Base-by-base conservation (phyloP, 2,888 invertebrate genomes). In the Ornithoptera priamus region DNA sequence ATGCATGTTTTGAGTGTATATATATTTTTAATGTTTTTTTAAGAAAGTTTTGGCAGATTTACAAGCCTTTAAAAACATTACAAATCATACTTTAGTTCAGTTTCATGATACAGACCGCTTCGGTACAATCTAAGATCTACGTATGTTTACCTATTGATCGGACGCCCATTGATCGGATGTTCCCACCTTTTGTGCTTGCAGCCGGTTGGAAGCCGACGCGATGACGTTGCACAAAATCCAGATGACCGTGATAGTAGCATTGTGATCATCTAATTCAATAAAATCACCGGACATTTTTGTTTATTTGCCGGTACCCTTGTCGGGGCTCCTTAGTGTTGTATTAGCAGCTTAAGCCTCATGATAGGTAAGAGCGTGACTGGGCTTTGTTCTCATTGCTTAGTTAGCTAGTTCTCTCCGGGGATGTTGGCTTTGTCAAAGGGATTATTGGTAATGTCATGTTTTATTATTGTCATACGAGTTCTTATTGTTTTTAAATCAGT, bases 251-350 rank as follows among this genome's bases (percentile, higher is more conserved):
- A 82, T 83, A 78, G 77, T 76, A 80, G 84, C 84, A 91, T 90
- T 91, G 91, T 92, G 89, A 89, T 87, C 90, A 81, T 83, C 88
- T 92, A 92, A 92, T 92, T 92, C 92, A 92, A 92, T 92, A 90
- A 92, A 90, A 91, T 90, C 90, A 88, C 87, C 82, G 85, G 84
- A 86, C 87, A 91, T 90, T 90, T 88, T 90, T 89, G 89, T 92
- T 90, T 91, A 87, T 90, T 90, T 89, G 85, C 84, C 87, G 88
- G 89, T 84, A 85, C 85, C 86, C 88, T 90, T 90, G 89, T 86
- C 85, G 87, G 85, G 70, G 75, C 73, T 80, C 77, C 83, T 85
- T 81, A 85, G 80, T 85, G 84, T 84, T 79, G 88, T 83, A 86
- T 86, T 85, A 87, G 84, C 79, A 78, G 86, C 86, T 87, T 84